Evolutionary conservation across 2,888 invertebrate genomes (phyloP).

Genomic region (Ophion ellenae): DNA sequence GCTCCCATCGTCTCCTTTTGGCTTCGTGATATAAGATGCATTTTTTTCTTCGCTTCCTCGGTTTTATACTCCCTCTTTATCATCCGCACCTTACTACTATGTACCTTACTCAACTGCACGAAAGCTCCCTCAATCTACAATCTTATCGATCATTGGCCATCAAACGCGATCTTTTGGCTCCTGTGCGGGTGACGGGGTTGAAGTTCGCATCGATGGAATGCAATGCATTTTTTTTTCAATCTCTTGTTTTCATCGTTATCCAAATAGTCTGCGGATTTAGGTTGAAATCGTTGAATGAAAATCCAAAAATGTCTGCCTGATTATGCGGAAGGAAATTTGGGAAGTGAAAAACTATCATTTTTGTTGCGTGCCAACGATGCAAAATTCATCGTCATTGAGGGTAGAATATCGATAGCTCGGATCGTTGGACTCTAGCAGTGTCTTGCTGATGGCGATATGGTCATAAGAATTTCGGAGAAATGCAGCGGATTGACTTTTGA

Average conservation of each 20-base stretch:
- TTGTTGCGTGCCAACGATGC: too few relatives aligned
- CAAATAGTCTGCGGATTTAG: too few relatives aligned
- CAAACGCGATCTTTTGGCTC: background rate
- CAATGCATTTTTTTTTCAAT: too few relatives aligned
- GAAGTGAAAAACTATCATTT: too few relatives aligned
- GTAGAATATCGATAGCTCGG: background rate
- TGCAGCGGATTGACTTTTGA: too few relatives aligned
- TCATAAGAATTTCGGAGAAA: too few relatives aligned
- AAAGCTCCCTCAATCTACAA: slow-evolving; percentile 34
- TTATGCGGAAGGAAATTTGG: too few relatives aligned
- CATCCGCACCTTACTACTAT: slow-evolving; percentile 49
- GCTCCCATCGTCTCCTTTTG: slow-evolving; percentile 36
- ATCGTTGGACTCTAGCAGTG: slow-evolving; percentile 14
- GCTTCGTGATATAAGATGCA: background rate
- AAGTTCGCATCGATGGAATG: too few relatives aligned
- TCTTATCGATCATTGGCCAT: slow-evolving; percentile 51
- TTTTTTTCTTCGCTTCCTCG: slow-evolving; percentile 27
- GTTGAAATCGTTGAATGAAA: too few relatives aligned
- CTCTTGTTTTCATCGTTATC: too few relatives aligned
- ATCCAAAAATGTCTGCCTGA: too few relatives aligned
- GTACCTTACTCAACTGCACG: slow-evolving; percentile 37
- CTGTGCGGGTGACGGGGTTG: background rate
- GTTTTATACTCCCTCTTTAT: slow-evolving; percentile 29
- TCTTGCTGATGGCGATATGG: background rate
- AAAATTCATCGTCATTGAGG: too few relatives aligned